Percentiles rank a stretch among this genome's conserved stretches.
These are phyloP conservation scores for Ailurus styani DNA, from an alignment of 2,113 vertebrate species.

Conservation along the genomic window DNA sequence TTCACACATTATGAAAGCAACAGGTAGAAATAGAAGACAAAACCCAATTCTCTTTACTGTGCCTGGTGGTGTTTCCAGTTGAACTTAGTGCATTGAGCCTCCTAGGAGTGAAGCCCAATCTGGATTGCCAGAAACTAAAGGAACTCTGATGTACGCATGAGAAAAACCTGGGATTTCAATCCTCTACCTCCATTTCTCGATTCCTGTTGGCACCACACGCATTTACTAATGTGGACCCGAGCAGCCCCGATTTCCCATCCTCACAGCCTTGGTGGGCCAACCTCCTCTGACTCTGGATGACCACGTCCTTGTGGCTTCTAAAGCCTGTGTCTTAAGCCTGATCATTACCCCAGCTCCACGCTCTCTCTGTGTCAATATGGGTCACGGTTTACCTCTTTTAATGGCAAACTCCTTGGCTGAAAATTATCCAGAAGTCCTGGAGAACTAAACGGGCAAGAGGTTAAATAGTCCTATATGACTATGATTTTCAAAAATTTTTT, in stretches of 20 bases:
- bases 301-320: neutral
- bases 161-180: neutral
- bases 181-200: neutral
- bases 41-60: neutral
- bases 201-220: neutral
- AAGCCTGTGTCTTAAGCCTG: neutral
- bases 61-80: neutral
- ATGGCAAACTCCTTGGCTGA: constrained; percentile 4
- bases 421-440: constrained; percentile 22
- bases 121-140: neutral
- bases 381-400: constrained; percentile 10
- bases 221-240: neutral
- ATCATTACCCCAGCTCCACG: neutral
- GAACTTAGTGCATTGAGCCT: neutral
- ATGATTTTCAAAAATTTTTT: constrained; percentile 21
- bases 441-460: constrained; percentile 13
- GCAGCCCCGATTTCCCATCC: neutral
- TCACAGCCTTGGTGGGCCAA: neutral
- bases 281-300: neutral
- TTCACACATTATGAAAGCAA: neutral
- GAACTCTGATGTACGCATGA: neutral
- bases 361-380: neutral
- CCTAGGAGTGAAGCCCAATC: neutral
- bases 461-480: constrained; percentile 3
- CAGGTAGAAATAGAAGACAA: neutral